Evolutionary conservation across 2,113 vertebrate genomes (phyloP), one percentile per base, ranked within the genome.

Genomic region (Lepidothrix coronata): DNA sequence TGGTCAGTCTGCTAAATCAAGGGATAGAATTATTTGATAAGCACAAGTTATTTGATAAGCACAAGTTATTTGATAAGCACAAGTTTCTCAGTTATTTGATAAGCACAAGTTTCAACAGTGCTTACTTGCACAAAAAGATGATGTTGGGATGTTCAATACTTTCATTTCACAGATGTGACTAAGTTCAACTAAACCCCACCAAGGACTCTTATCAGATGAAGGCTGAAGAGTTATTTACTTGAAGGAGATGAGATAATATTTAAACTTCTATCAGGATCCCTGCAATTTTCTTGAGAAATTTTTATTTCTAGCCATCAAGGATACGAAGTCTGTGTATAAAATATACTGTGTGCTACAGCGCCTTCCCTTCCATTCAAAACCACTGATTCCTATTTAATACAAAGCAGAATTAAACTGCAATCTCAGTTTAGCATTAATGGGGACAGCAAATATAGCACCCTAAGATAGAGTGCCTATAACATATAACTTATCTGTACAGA

Each of bases 401-500:
- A 92, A 86, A 92, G 57, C 33, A 72, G 88, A 96, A 86, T 92
- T 90, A 90, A 95, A 88, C 74, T 84, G 90, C 12, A 3, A 81
- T 76, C 68, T 95, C 82, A 91, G 48, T 17, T 94, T 85, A 86
- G 79, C 39, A 72, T 89, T 95, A 95, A 92, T 57, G 49, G 57
- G 76, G 39, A 92, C 48, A 93, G 90, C 57, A 96, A 93, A 93
- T 61, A 77, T 2, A 86, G 76, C 63, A 72, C 31, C 79, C 44
- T 68, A 57, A 91, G 65, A 88, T 13, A 80, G 66, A 89, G 31
- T 54, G 84, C 59, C 82, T 94, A 10, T 66, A 94, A 73, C 91
- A 68, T 48, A 61, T 89, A 90, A 94, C 85, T 93, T 96, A 96
- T 95, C 93, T 91, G 84, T 54, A 66, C 81, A 76, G 91, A 95